A percentile compares a stretch with the other conserved stretches of the same genome.
These are phyloP conservation scores for Bergia puertoricense DNA, from an alignment of 92 coral and sea anemone species.

Conservation along the genomic window DNA sequence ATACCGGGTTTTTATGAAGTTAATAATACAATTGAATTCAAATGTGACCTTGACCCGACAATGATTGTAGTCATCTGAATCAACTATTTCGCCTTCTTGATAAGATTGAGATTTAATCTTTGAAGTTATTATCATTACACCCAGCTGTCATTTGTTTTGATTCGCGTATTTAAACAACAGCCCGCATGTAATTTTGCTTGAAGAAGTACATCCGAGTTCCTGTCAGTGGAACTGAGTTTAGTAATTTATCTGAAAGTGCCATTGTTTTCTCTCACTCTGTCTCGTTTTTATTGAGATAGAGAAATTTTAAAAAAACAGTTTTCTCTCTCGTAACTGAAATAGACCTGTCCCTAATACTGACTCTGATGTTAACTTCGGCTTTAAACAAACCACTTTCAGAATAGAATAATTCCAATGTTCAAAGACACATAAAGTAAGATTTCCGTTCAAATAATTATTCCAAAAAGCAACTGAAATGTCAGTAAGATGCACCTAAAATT, in stretches of 20 bases:
- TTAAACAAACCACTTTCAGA: not conserved
- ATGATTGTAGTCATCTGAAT: not conserved
- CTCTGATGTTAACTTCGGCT: not conserved
- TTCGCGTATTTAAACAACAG: conserved; percentile 7
- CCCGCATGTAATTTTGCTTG: not conserved
- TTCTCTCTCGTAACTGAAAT: not conserved
- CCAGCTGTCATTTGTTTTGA: conserved; percentile 37
- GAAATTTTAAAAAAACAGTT: not conserved
- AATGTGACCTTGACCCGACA: conserved; percentile 21
- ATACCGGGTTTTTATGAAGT: conserved; percentile 27
- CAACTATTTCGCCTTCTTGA: conserved; percentile 4
- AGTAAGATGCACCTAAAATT: not conserved
- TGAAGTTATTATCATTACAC: not conserved
- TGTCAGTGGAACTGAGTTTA: conserved; percentile 5
- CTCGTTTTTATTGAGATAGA: not conserved
- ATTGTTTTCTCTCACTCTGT: conserved; percentile 14
- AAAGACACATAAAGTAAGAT: no score
- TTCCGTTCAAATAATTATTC: not conserved
- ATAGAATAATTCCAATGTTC: not conserved
- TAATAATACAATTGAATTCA: conserved; percentile 5
- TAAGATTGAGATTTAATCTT: not conserved
- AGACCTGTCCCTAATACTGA: not conserved
- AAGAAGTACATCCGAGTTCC: not conserved
- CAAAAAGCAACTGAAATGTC: not conserved
- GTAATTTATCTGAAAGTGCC: conserved; percentile 5